phyloP scores from a whole-genome alignment of 2,888 invertebrate species.

The Hoplodrina ambigua region DNA sequence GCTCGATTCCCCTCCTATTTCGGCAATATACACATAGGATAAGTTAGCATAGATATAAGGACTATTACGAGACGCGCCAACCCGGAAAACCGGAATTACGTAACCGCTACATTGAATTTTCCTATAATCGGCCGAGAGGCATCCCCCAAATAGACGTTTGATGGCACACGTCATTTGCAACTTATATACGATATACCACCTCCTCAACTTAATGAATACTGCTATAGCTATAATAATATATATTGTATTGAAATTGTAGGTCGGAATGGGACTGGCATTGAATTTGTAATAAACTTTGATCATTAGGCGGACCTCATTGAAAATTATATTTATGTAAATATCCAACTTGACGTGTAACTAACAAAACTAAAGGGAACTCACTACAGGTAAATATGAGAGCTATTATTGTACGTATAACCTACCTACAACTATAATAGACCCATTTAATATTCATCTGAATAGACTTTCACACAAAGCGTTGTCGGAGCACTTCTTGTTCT shows the following conservation, averaged over 20 bases:
- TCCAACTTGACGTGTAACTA: not conserved
- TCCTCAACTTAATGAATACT: slow-evolving; percentile 27
- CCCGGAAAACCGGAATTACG: slow-evolving; percentile 88
- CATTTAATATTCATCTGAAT: slow-evolving; percentile 16
- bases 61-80: slow-evolving; percentile 82
- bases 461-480: slow-evolving; percentile 1
- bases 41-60: slow-evolving; percentile 60
- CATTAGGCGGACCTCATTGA: slow-evolving; percentile 19
- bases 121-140: slow-evolving; percentile 77
- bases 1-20: slow-evolving; percentile 28
- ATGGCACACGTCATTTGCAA: slow-evolving; percentile 44
- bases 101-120: slow-evolving; percentile 87
- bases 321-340: slow-evolving; percentile 4
- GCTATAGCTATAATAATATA: not conserved
- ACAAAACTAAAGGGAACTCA: not conserved
- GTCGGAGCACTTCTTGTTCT: not conserved
- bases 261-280: slow-evolving; percentile 14
- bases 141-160: slow-evolving; percentile 43
- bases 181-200: slow-evolving; percentile 34
- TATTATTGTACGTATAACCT: not conserved
- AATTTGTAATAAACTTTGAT: slow-evolving; percentile 22
- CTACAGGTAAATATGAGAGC: not conserved
- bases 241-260: slow-evolving; percentile 15
- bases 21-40: slow-evolving; percentile 29
- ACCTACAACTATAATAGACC: not conserved